phyloP scores from a whole-genome alignment of 2,888 invertebrate species.

The Chalcosyrphus nemorum region DNA sequence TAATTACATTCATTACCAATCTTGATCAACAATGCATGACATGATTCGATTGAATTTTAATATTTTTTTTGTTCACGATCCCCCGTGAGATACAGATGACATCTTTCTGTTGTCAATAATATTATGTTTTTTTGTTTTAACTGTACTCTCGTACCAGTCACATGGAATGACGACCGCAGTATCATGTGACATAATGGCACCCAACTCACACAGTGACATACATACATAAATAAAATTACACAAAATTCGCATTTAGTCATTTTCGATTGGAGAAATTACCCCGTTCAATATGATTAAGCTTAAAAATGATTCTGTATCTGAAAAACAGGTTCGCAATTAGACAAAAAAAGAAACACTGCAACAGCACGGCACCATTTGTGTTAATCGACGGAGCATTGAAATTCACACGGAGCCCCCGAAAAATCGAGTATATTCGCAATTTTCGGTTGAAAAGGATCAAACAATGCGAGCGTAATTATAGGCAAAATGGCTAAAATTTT shows the following conservation, averaged over 20 bases:
- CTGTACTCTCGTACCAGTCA: conserved; percentile 33
- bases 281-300: too few species aligned
- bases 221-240: conserved; percentile 22
- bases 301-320: conserved; percentile 7
- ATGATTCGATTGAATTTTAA: conserved; percentile 55
- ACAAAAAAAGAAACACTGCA: conserved; percentile 34
- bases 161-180: conserved; percentile 11
- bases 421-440: not conserved
- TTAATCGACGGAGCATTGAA: conserved; percentile 16
- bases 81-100: not conserved
- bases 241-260: conserved; percentile 4
- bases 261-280: too few species aligned
- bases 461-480: conserved; percentile 5
- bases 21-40: conserved; percentile 67
- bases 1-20: conserved; percentile 65
- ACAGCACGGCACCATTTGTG: conserved; percentile 1
- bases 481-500: not conserved
- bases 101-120: conserved; percentile 3
- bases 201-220: not conserved
- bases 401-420: not conserved
- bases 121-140: not conserved
- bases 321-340: conserved; percentile 53
- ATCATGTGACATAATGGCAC: conserved; percentile 23
- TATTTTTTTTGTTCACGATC: conserved; percentile 21
- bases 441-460: not conserved